Base-by-base conservation (phyloP, 1,140 invertebrate genomes). In the Augochlora pura region DNA sequence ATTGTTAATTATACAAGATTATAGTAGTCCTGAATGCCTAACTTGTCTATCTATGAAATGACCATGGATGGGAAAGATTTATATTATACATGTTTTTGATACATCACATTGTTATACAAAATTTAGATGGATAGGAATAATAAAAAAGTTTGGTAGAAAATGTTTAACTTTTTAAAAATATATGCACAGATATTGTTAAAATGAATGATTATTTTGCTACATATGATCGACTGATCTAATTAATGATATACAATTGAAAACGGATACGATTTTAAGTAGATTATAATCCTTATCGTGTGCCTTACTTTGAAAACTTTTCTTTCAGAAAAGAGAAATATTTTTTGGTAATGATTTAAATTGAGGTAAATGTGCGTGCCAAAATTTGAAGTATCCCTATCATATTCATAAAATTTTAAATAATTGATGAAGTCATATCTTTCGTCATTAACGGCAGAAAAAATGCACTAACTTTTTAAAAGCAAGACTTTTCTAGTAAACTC, bases 281-380 rank as follows among this genome's bases (percentile, higher is more conserved):
- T 77, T 69, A 57, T 42, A 18, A 66, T 57, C 32, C 63, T 76
- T 59, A 8, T 67, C 59, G 42, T 46, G 38, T 59, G 32, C 62
- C 32, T 76, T 68, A 76, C 10, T 32, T 46, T 66, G n/a, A 66
- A 57, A 8, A 21, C 57, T 57, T 63, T 32, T 39, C 38, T 62
- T 39, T 69, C 23, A 21, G 46, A 18, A 68, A 49, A 14, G 23
- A 21, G n/a, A n/a, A 54, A 54, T 10, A n/a, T 72, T 63, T 42
- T 70, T 14, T 54, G 32, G 39, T 18, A 14, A 71, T 32, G 18
- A 32, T 71, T 77, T 54, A 71, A 70, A 77, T 64, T 32, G 18
- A 71, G 59, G 23, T 77, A 54, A 63, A 64, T 38, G 25, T 32
- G 68, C 59, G 32, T 42, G 42, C 27, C 32, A 52, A 71, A 77